phyloP scores from a whole-genome alignment of 2,888 invertebrate species.

The Leptura quadrifasciata region DNA sequence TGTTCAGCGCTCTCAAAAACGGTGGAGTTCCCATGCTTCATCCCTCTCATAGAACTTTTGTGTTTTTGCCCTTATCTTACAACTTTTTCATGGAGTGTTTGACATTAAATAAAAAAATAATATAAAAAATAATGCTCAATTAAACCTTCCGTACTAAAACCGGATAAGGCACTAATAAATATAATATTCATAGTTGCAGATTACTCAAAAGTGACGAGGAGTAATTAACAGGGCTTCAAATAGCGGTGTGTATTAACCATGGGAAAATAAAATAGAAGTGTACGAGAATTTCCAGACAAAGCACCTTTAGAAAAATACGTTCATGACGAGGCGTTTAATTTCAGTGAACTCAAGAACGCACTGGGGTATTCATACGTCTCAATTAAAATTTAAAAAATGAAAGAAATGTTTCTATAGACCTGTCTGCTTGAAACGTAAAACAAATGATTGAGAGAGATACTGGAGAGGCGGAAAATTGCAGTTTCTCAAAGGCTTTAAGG shows the following conservation, averaged over 20 bases:
- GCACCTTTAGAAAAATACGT: constrained; percentile 11
- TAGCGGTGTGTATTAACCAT: constrained; percentile 2
- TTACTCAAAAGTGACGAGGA: neutral
- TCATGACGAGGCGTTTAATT: constrained; percentile 7
- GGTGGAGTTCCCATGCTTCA: no score
- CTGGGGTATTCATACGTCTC: neutral
- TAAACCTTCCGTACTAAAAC: neutral
- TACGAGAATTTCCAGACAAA: constrained; percentile 11
- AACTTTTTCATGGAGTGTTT: no score
- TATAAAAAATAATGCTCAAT: neutral
- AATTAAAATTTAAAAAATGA: neutral
- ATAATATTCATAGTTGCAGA: neutral
- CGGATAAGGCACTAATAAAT: constrained; percentile 10
- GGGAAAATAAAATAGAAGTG: constrained; percentile 2
- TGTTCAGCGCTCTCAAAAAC: no score
- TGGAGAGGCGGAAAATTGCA: neutral
- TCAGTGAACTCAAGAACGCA: constrained; percentile 5
- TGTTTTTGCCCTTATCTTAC: no score
- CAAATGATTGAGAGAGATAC: neutral
- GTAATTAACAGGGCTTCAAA: constrained; percentile 16
- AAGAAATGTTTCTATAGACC: neutral
- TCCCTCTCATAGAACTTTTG: no score
- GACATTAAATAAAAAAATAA: no score
- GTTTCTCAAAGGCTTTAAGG: neutral
- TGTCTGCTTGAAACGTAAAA: neutral